Conservation (phyloP, 1,140 invertebrate genomes). For the Plodia interpunctella region DNA sequence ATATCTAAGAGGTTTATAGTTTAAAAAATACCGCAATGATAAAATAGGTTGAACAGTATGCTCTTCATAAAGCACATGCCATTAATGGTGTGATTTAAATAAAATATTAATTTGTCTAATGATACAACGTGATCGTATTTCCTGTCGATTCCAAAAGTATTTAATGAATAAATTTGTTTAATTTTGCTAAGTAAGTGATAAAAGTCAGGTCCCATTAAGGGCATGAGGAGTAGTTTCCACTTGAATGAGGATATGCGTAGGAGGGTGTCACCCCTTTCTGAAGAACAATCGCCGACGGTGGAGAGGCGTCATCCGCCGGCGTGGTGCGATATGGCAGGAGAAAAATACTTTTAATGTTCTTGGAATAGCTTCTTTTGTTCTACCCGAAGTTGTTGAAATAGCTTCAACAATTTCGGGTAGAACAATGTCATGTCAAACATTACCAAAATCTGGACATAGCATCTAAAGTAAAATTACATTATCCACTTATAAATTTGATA, state of each 20-base stretch:
- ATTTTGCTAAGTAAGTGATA: background rate
- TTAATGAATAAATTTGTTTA: background rate
- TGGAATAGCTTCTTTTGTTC: slow-evolving; percentile 7
- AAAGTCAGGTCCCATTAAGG: slow-evolving; percentile 15
- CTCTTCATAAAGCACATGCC: too few relatives aligned
- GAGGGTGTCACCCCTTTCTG: slow-evolving; percentile 63
- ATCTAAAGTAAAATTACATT: too few relatives aligned
- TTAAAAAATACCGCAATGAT: too few relatives aligned
- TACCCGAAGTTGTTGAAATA: background rate
- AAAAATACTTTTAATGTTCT: slow-evolving; percentile 16
- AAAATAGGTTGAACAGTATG: too few relatives aligned
- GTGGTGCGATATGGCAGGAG: slow-evolving; percentile 39
- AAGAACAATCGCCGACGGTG: slow-evolving; percentile 45
- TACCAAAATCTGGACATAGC: too few relatives aligned
- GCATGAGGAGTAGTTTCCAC: slow-evolving; percentile 52
- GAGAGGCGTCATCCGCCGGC: slow-evolving; percentile 40
- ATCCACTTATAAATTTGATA: too few relatives aligned
- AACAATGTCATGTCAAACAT: too few relatives aligned
- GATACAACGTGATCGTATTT: too few relatives aligned
- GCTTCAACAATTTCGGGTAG: too few relatives aligned
- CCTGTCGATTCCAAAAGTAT: too few relatives aligned
- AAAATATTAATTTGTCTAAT: background rate
- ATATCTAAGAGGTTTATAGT: too few relatives aligned
- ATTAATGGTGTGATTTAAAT: background rate
- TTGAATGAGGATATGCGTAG: slow-evolving; percentile 58